phyloP scores from a whole-genome alignment of 2,888 invertebrate species.

The Nemurella pictetii region DNA sequence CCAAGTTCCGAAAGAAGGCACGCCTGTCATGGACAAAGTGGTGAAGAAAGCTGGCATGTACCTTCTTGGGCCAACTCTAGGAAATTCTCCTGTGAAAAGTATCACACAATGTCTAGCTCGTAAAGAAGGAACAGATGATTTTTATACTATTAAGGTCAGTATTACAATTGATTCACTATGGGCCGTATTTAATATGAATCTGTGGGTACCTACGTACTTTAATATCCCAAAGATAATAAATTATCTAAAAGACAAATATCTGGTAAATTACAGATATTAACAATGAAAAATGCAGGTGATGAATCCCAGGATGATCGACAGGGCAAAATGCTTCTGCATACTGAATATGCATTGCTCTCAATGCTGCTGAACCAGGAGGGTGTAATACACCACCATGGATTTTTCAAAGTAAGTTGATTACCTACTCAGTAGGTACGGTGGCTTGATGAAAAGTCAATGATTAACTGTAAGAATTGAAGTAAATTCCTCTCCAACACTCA shows the following conservation, averaged over 20 bases:
- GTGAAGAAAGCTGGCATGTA: constrained; percentile 69
- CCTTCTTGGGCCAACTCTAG: constrained; percentile 68
- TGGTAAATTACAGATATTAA: constrained; percentile 46
- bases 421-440: no score
- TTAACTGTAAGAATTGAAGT: no score
- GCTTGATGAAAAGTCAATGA: no score
- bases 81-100: constrained; percentile 74
- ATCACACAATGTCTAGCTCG: constrained; percentile 76
- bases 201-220: not conserved
- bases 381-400: constrained; percentile 74
- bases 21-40: constrained; percentile 58
- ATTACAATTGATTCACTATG: constrained; percentile 31
- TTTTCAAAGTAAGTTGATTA: constrained; percentile 67
- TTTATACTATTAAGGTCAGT: constrained; percentile 68
- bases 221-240: no score
- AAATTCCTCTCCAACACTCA: no score
- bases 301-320: constrained; percentile 75
- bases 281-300: constrained; percentile 50
- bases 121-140: constrained; percentile 69
- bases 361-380: constrained; percentile 70
- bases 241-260: not conserved
- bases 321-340: constrained; percentile 77
- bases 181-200: not conserved
- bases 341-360: constrained; percentile 73
- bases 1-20: constrained; percentile 56